Evolutionary conservation across 2,113 vertebrate species (phyloP).

Genomic region (Pan troglodytes): NHGRI_mPanTro3-v2.1_pri NC_072401.2:151685501-151686000

Average conservation of each 20-base stretch:
- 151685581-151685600: background rate
- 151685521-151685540: background rate
- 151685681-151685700: background rate
- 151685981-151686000: constrained; percentile 7
- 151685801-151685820: background rate
- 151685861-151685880: background rate
- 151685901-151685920: constrained; percentile 5
- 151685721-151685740: background rate
- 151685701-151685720: background rate
- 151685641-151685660: background rate
- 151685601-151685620: background rate
- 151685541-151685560: background rate
- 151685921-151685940: background rate
- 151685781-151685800: constrained; percentile 3
- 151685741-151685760: constrained; percentile 26
- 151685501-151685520: background rate
- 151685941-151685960: background rate
- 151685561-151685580: background rate
- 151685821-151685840: background rate
- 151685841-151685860: background rate
- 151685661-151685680: background rate
- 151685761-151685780: background rate
- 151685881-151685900: background rate
- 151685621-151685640: background rate
- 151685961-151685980: constrained; percentile 25